Conservation (phyloP, 2,888 invertebrate species). For the Copidosoma aretas region DNA sequence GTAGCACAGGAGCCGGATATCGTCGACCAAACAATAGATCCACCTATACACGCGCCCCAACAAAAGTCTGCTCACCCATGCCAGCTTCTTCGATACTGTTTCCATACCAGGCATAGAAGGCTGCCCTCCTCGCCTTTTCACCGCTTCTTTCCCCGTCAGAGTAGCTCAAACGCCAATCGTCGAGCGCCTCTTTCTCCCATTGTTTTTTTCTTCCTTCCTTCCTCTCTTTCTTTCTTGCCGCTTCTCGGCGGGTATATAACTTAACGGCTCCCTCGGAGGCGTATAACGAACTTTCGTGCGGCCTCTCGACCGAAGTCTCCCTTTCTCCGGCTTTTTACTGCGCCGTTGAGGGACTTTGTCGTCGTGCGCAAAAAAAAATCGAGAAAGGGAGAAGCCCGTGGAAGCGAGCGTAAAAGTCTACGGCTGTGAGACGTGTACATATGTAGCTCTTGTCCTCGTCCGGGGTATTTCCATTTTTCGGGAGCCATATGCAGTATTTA, state of each 20-base stretch:
- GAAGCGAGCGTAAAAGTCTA: neutral
- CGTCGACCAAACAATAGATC: too few relatives aligned
- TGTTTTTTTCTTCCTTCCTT: neutral
- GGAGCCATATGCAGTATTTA: too few relatives aligned
- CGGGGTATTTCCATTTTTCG: too few relatives aligned
- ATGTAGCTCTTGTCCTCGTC: neutral
- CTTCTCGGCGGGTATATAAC: neutral
- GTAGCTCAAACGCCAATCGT: too few relatives aligned
- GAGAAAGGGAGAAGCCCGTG: neutral
- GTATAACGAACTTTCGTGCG: slow-evolving; percentile 12
- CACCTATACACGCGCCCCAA: too few relatives aligned
- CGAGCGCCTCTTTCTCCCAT: neutral
- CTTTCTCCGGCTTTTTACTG: neutral
- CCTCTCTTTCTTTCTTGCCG: neutral
- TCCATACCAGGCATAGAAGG: too few relatives aligned
- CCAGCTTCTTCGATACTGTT: too few relatives aligned
- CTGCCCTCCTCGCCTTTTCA: too few relatives aligned
- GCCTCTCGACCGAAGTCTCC: neutral
- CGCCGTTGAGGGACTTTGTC: too few relatives aligned
- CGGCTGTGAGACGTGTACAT: neutral
- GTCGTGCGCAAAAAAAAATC: neutral
- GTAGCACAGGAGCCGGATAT: too few relatives aligned
- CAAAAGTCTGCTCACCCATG: too few relatives aligned
- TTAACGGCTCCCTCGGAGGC: neutral
- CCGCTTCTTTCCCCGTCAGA: too few relatives aligned